phyloP scores from a whole-genome alignment of 2,113 vertebrate genomes.

The Butorides virescens region DNA sequence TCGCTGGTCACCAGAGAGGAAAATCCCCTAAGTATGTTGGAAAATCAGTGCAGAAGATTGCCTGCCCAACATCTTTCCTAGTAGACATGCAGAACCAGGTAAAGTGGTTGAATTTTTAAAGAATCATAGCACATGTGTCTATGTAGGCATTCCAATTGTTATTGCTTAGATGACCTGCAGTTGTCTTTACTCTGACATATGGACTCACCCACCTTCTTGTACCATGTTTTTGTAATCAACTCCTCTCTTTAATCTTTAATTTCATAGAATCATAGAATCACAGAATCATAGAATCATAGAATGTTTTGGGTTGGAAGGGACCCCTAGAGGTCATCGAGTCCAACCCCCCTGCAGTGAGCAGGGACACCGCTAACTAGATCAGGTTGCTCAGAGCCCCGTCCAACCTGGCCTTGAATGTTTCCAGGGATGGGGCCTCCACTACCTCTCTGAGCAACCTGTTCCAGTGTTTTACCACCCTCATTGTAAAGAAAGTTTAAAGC shows the following conservation, averaged over 20 bases:
- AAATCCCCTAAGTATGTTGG: neutral
- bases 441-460: too few relatives aligned
- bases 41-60: neutral
- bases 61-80: neutral
- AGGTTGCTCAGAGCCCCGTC: too few relatives aligned
- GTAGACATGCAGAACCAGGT: neutral
- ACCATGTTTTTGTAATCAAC: neutral
- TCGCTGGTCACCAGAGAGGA: neutral
- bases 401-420: too few relatives aligned
- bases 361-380: too few relatives aligned
- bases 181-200: neutral
- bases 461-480: too few relatives aligned
- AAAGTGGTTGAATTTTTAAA: neutral
- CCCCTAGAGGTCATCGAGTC: too few relatives aligned
- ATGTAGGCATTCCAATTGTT: neutral
- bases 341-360: too few relatives aligned
- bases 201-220: rapidly evolving
- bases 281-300: too few relatives aligned
- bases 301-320: too few relatives aligned
- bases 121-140: neutral
- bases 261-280: neutral
- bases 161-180: neutral
- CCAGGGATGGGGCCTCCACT: too few relatives aligned
- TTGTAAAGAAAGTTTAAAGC: too few relatives aligned
- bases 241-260: neutral